Percentiles rank a stretch among this genome's conserved stretches.
Conservation (phyloP, 2,113 vertebrate genomes). For the Psammodynastes pulverulentus region DNA sequence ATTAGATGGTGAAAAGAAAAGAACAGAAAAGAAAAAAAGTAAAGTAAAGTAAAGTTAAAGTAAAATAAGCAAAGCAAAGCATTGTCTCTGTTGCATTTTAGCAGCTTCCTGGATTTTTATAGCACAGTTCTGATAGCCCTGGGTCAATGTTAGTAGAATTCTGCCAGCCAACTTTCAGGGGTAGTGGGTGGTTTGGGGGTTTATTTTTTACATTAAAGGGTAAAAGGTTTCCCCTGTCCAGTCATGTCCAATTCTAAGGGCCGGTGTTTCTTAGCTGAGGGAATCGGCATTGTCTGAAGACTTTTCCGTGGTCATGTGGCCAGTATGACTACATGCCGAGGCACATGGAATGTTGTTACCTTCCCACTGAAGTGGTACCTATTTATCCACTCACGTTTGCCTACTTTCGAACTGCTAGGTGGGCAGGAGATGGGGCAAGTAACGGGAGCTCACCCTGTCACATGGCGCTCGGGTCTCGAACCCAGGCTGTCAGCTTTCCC, state of each 20-base stretch:
- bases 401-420: background rate
- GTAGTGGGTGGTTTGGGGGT: background rate
- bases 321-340: background rate
- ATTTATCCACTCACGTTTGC: background rate
- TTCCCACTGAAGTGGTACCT: background rate
- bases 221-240: background rate
- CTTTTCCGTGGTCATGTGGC: background rate
- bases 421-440: background rate
- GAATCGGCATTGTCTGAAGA: background rate
- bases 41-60: too few species aligned
- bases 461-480: background rate
- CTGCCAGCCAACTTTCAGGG: background rate
- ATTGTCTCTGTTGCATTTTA: background rate
- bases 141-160: background rate
- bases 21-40: background rate
- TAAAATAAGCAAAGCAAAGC: background rate
- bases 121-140: background rate
- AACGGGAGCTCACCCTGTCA: background rate
- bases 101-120: background rate
- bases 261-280: background rate
- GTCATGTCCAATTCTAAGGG: background rate
- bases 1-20: background rate
- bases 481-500: background rate
- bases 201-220: background rate
- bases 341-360: background rate